Evolutionary conservation across 2,888 invertebrate species (phyloP).

Genomic region (Chorisops tibialis): DNA sequence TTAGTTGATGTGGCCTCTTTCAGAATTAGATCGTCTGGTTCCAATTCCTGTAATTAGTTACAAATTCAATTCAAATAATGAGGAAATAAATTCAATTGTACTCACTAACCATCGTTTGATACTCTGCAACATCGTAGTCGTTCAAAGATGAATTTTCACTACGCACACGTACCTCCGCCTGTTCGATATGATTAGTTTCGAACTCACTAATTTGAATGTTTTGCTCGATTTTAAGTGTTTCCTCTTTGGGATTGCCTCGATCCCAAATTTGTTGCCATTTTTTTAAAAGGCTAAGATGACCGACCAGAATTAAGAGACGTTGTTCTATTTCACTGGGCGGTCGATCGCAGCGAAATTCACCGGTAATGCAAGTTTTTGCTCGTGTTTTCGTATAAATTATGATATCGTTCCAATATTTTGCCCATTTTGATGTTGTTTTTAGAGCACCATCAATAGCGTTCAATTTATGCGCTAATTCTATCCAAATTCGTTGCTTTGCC

Average conservation of each 20-base stretch:
- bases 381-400: constrained; percentile 29
- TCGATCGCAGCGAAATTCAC: constrained; percentile 18
- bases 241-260: constrained; percentile 32
- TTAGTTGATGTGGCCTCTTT: no score
- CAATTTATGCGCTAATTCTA: constrained; percentile 29
- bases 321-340: constrained; percentile 26
- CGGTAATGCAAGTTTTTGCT: constrained; percentile 20
- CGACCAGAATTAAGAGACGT: constrained; percentile 25
- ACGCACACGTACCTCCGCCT: constrained; percentile 20
- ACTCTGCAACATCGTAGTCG: background rate
- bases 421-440: constrained; percentile 31
- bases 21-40: no score
- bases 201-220: constrained; percentile 31
- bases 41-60: no score
- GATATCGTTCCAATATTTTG: constrained; percentile 31
- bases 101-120: background rate
- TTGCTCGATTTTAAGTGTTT: constrained; percentile 44
- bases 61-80: no score
- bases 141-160: background rate
- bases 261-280: constrained; percentile 25
- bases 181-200: constrained; percentile 34
- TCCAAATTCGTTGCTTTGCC: constrained; percentile 30
- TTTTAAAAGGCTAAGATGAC: constrained; percentile 22
- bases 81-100: background rate
- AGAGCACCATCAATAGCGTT: constrained; percentile 29